Base-by-base conservation (phyloP, 2,888 invertebrate genomes). In the Crocallis elinguaria region DNA sequence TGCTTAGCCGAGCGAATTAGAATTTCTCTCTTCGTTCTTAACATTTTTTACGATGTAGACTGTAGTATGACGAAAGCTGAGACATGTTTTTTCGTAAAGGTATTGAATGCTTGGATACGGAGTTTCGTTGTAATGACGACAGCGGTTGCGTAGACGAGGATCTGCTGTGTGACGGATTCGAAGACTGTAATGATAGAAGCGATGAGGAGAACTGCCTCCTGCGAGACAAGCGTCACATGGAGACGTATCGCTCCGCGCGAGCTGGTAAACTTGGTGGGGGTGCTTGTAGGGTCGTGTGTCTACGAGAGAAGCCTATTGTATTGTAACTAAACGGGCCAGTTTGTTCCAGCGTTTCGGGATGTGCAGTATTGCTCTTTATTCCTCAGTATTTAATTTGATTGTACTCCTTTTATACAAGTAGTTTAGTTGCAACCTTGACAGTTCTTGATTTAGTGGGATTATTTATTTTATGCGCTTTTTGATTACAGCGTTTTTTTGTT, bases 121-220 rank as follows among this genome's bases (percentile, higher is more conserved):
- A 89, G 76, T 90, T 92, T 80, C 92, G 86, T 88, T 91, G 89
- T 82, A 92, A 93, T 84, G 87, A 91, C 77, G 90, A 88, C 81
- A 92, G 88, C 77, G 88, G 92, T 79, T 95, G 95, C 89, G 88
- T 95, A 75, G 87, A 92, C 60, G 75, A 84, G 69, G 77, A 81
- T 60, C 81, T 88, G 64, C 79, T 92, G 62, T 95, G 95, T 88
- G 93, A 95, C 79, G 92, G 92, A 68, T 71, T 73, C 70, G 74
- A 75, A 66, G 93, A 95, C 81, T 95, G 95, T 86, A 79, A 71
- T 64, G 94, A 95, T 78, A 80, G 86, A 75, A 94, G 93, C 69
- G 95, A 95, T 79, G 95, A 95, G 81, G 81, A 84, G 67, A 86
- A 90, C 82, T 93, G 93, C 82, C 77, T 92, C 76, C 82, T 82